phyloP scores from a whole-genome alignment of 2,113 vertebrate genomes.

The Xiphophorus maculatus region DNA sequence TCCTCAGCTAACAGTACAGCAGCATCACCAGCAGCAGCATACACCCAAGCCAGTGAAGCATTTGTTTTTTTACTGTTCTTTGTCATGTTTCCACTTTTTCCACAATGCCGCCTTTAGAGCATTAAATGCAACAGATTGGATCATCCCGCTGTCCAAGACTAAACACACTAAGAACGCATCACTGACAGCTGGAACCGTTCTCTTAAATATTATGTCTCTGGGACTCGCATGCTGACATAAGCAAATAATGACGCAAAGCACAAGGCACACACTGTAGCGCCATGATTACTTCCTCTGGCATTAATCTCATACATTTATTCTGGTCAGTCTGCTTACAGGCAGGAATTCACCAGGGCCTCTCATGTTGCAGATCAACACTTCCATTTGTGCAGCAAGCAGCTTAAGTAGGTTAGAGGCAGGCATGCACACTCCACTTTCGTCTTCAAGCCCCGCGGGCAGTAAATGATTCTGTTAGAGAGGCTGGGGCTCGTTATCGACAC shows the following conservation, averaged over 20 bases:
- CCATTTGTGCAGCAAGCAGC: slow-evolving; percentile 69
- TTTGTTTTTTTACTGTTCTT: background rate
- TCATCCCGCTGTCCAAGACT: slow-evolving; percentile 14
- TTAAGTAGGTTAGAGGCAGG: slow-evolving; percentile 75
- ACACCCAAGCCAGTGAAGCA: slow-evolving; percentile 23
- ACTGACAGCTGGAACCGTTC: slow-evolving; percentile 18
- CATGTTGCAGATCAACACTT: slow-evolving; percentile 77
- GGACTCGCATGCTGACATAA: slow-evolving; percentile 40
- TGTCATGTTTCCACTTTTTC: slow-evolving; percentile 18
- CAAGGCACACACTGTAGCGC: slow-evolving; percentile 10
- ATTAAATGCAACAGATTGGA: slow-evolving; percentile 5
- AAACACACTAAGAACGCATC: slow-evolving; percentile 11
- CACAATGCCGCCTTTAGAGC: background rate
- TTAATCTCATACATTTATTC: slow-evolving; percentile 72
- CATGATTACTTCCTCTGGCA: slow-evolving; percentile 50
- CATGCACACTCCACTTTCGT: slow-evolving; percentile 66
- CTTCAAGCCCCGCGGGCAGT: slow-evolving; percentile 68
- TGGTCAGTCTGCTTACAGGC: slow-evolving; percentile 65
- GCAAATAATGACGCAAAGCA: slow-evolving; percentile 33
- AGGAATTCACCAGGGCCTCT: slow-evolving; percentile 74
- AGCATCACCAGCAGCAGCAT: slow-evolving; percentile 18
- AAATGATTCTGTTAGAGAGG: slow-evolving; percentile 73
- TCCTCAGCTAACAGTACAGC: slow-evolving; percentile 52
- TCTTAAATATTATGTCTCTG: slow-evolving; percentile 9
- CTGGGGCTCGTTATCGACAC: slow-evolving; percentile 72